phyloP scores from a whole-genome alignment of 1,140 invertebrate species.

The Penaeus japonicus region DNA sequence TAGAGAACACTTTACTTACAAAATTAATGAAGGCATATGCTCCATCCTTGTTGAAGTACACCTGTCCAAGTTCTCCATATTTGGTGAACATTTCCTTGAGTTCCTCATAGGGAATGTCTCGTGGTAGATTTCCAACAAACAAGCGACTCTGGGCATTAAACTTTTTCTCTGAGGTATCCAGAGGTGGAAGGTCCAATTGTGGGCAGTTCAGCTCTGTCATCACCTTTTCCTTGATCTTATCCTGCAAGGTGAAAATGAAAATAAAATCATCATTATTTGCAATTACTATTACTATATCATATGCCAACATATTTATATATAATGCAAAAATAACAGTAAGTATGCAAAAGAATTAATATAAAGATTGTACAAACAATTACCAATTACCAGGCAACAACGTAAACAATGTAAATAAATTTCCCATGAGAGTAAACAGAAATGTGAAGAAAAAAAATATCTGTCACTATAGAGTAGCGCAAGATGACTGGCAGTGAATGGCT shows the following conservation, averaged over 20 bases:
- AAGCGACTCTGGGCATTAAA: slow-evolving; percentile 90
- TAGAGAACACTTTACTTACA: slow-evolving; percentile 69
- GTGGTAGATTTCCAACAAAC: slow-evolving; percentile 93
- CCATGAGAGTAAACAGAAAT: no score
- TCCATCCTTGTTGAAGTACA: slow-evolving; percentile 94
- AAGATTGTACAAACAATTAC: no score
- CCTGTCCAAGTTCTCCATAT: slow-evolving; percentile 88
- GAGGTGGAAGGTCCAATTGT: slow-evolving; percentile 45
- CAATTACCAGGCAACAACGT: no score
- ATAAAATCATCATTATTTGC: no score
- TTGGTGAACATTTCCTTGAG: slow-evolving; percentile 82
- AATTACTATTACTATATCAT: no score
- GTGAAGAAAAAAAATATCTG: no score
- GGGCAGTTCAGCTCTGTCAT: slow-evolving; percentile 37
- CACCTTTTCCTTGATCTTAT: slow-evolving; percentile 56
- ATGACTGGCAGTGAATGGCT: no score
- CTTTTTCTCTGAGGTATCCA: slow-evolving; percentile 66
- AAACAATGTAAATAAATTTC: no score
- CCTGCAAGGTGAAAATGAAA: slow-evolving; percentile 34
- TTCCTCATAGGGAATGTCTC: slow-evolving; percentile 87
- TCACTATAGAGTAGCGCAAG: no score
- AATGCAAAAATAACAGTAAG: no score
- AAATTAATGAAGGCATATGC: slow-evolving; percentile 97
- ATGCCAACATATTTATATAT: no score
- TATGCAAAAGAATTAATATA: no score